Conservation (phyloP, 2,113 vertebrate genomes). For the Gila orcuttii region DNA sequence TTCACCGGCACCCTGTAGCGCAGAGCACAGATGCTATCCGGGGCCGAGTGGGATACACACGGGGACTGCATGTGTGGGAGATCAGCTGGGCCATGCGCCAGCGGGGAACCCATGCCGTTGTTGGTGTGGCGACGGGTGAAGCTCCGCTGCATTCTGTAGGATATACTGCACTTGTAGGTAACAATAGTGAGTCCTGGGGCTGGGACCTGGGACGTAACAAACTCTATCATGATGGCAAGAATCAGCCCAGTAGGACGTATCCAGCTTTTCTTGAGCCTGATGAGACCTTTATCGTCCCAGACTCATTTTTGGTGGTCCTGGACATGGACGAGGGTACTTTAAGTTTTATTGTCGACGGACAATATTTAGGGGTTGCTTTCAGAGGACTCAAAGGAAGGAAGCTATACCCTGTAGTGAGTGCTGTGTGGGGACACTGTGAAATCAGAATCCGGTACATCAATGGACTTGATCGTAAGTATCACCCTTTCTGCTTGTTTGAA, state of each 20-base stretch:
- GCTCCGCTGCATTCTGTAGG: slow-evolving; percentile 95
- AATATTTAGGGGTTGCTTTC: slow-evolving; percentile 96
- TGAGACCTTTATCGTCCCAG: slow-evolving; percentile 95
- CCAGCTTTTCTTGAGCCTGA: slow-evolving; percentile 92
- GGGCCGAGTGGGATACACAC: slow-evolving; percentile 90
- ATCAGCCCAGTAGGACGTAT: slow-evolving; percentile 91
- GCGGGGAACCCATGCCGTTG: slow-evolving; percentile 93
- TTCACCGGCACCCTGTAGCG: slow-evolving; percentile 97
- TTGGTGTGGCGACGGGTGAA: slow-evolving; percentile 89
- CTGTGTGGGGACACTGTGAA: slow-evolving; percentile 99
- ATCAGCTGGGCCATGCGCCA: slow-evolving; percentile 98
- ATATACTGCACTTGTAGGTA: slow-evolving; percentile 93
- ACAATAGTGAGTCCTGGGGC: slow-evolving; percentile 95
- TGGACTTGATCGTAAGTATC: slow-evolving; percentile 98
- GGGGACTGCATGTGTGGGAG: slow-evolving; percentile 97
- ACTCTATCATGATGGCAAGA: slow-evolving; percentile 96
- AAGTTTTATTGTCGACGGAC: slow-evolving; percentile 96
- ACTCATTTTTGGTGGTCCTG: slow-evolving; percentile 94
- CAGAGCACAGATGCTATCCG: slow-evolving; percentile 97
- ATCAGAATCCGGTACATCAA: slow-evolving; percentile 98
- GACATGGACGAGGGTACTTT: slow-evolving; percentile 98
- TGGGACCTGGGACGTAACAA: slow-evolving; percentile 98
- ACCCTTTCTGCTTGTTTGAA: background rate
- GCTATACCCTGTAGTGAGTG: slow-evolving; percentile 95
- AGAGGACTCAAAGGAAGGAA: slow-evolving; percentile 96